These are phyloP conservation scores for Vannuccia rotundouncinata DNA, from an alignment of 2,888 invertebrate genomes.

Conservation along the genomic window DNA sequence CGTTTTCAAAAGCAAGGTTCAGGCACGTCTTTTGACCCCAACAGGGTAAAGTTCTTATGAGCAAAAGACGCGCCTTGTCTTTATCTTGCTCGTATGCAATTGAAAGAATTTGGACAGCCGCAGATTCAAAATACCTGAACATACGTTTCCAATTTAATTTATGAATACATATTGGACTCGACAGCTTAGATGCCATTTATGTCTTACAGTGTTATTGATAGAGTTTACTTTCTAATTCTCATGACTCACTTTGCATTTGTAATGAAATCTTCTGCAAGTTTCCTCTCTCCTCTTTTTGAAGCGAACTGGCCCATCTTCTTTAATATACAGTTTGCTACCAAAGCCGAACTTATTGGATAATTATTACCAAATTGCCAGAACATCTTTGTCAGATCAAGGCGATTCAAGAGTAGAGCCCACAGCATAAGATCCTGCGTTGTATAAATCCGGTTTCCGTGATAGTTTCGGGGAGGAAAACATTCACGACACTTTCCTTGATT, in stretches of 20 bases:
- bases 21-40: conserved; percentile 51
- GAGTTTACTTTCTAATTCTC: too few species aligned
- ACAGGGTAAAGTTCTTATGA: conserved; percentile 45
- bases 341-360: conserved; percentile 46
- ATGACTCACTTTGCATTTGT: too few species aligned
- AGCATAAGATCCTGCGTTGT: conserved; percentile 52
- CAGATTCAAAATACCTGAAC: conserved; percentile 46
- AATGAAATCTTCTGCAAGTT: too few species aligned
- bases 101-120: conserved; percentile 49
- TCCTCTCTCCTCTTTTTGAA: conserved; percentile 27
- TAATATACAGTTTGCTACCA: conserved; percentile 32
- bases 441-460: neutral
- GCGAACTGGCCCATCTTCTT: conserved; percentile 18
- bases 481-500: too few species aligned
- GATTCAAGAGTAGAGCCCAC: conserved; percentile 54
- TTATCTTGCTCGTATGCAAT: conserved; percentile 51
- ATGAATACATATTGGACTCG: too few species aligned
- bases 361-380: conserved; percentile 52
- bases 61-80: conserved; percentile 46
- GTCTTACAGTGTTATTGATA: too few species aligned
- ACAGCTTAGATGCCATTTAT: too few species aligned
- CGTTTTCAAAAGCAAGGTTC: conserved; percentile 49
- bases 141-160: too few species aligned
- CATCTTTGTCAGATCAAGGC: conserved; percentile 46
- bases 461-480: neutral